These are phyloP conservation scores for Pollenia griseotomentosa DNA, from an alignment of 2,888 invertebrate species.

Conservation along the genomic window DNA sequence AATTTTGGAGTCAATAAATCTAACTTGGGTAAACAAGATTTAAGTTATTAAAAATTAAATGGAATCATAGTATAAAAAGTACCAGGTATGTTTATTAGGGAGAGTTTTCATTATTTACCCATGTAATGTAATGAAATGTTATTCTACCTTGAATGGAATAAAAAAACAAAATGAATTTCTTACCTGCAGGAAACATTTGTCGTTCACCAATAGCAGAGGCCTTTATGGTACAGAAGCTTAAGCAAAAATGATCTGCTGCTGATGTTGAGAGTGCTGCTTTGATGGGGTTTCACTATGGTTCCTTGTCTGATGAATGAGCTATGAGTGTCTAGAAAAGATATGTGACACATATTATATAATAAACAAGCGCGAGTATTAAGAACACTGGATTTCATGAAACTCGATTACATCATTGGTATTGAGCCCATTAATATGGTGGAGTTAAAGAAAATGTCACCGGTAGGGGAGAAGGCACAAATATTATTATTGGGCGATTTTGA, in stretches of 20 bases:
- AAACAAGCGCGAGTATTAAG: slow-evolving; percentile 89
- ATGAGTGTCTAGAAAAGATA: slow-evolving; percentile 85
- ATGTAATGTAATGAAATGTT: no score
- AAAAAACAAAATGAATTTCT: no score
- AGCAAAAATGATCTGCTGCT: slow-evolving; percentile 87
- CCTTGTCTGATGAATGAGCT: slow-evolving; percentile 89
- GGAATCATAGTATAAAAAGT: no score
- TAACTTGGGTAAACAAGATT: no score
- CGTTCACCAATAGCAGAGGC: no score
- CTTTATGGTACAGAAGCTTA: slow-evolving; percentile 85
- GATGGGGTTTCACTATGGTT: slow-evolving; percentile 94
- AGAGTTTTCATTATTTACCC: no score
- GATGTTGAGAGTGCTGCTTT: slow-evolving; percentile 95
- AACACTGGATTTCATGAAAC: slow-evolving; percentile 88
- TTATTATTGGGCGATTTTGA: slow-evolving; percentile 92
- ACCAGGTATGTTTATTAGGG: no score
- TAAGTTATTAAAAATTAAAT: no score
- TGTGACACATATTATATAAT: slow-evolving; percentile 88
- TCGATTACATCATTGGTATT: slow-evolving; percentile 86
- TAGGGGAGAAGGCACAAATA: slow-evolving; percentile 88
- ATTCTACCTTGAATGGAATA: no score
- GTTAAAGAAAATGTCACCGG: slow-evolving; percentile 85
- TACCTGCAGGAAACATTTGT: no score
- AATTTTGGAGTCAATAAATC: no score
- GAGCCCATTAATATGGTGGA: slow-evolving; percentile 92